phyloP scores from a whole-genome alignment of 37 sponge, comb jelly and placozoan genomes.

The Spongilla lacustris region DNA sequence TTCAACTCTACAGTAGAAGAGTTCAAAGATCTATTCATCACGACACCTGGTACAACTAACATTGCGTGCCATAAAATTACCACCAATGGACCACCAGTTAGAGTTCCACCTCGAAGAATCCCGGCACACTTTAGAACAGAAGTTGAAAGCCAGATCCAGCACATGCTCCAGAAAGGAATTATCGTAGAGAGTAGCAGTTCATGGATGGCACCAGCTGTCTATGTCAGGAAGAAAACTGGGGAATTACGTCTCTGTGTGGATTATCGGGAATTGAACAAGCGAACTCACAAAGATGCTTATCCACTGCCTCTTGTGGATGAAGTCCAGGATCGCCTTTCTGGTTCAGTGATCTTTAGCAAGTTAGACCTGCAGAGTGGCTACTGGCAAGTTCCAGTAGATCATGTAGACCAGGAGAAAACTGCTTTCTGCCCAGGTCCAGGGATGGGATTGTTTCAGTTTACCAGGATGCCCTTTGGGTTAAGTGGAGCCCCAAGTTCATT shows the following conservation, averaged over 20 bases:
- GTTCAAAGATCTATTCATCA: slow-evolving; percentile 20
- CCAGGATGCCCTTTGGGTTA: slow-evolving; percentile 52
- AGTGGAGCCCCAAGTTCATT: slow-evolving; percentile 60
- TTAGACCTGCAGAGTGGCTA: slow-evolving; percentile 55
- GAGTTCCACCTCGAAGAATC: slow-evolving; percentile 49
- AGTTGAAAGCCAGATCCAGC: slow-evolving; percentile 28
- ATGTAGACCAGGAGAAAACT: slow-evolving; percentile 37
- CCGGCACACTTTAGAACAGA: slow-evolving; percentile 38
- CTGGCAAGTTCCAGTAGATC: slow-evolving; percentile 64
- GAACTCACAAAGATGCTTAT: slow-evolving; percentile 7
- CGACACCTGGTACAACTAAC: slow-evolving; percentile 27
- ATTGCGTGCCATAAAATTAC: slow-evolving; percentile 26
- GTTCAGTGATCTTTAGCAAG: slow-evolving; percentile 30
- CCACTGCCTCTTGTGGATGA: slow-evolving; percentile 52
- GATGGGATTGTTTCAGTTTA: slow-evolving; percentile 65
- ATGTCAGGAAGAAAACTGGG: slow-evolving; percentile 11
- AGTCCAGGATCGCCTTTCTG: slow-evolving; percentile 47
- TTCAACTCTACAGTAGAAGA: slow-evolving; percentile 1
- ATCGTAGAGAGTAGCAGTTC: slow-evolving; percentile 35
- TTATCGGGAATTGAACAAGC: slow-evolving; percentile 8
- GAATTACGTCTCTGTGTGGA: slow-evolving; percentile 5
- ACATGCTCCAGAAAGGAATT: slow-evolving; percentile 44
- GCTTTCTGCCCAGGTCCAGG: slow-evolving; percentile 66
- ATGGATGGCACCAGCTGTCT: slow-evolving; percentile 40
- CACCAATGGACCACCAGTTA: slow-evolving; percentile 10